Conservation (phyloP, 1,140 invertebrate genomes). For the Dryas iulia region DNA sequence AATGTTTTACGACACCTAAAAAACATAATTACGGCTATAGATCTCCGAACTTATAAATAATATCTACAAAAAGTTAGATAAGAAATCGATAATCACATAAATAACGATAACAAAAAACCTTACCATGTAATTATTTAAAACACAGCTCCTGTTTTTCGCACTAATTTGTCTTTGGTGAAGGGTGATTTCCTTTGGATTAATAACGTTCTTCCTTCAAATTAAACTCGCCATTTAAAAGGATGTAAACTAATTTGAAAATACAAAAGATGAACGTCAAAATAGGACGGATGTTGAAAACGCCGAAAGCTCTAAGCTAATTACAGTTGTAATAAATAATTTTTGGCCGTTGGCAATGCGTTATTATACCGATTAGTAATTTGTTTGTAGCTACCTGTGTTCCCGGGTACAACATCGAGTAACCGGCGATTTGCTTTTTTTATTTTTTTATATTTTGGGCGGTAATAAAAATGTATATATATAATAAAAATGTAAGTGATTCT, state of each 20-base stretch:
- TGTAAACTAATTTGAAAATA: slow-evolving; percentile 29
- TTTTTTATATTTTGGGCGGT: not conserved
- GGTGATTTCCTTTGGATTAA: slow-evolving; percentile 25
- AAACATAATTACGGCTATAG: not conserved
- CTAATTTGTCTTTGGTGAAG: slow-evolving; percentile 14
- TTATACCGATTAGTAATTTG: slow-evolving; percentile 66
- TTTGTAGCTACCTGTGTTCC: slow-evolving; percentile 67
- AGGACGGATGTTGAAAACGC: slow-evolving; percentile 33
- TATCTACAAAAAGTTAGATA: not conserved
- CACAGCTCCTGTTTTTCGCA: not conserved
- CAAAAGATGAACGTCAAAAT: slow-evolving; percentile 26
- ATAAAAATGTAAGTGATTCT: too few species aligned
- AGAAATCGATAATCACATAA: not conserved
- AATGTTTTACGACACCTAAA: not conserved
- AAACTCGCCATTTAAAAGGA: slow-evolving; percentile 21
- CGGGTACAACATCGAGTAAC: slow-evolving; percentile 30
- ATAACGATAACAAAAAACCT: not conserved
- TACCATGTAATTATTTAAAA: not conserved
- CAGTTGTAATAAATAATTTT: slow-evolving; percentile 56
- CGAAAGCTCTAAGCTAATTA: slow-evolving; percentile 39
- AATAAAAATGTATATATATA: too few species aligned
- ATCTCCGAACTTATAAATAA: not conserved
- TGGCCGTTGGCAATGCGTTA: slow-evolving; percentile 47
- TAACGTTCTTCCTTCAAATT: slow-evolving; percentile 23
- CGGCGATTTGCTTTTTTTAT: not conserved